These are phyloP conservation scores for Diploptera punctata DNA, from an alignment of 2,888 invertebrate species.

Conservation along the genomic window DNA sequence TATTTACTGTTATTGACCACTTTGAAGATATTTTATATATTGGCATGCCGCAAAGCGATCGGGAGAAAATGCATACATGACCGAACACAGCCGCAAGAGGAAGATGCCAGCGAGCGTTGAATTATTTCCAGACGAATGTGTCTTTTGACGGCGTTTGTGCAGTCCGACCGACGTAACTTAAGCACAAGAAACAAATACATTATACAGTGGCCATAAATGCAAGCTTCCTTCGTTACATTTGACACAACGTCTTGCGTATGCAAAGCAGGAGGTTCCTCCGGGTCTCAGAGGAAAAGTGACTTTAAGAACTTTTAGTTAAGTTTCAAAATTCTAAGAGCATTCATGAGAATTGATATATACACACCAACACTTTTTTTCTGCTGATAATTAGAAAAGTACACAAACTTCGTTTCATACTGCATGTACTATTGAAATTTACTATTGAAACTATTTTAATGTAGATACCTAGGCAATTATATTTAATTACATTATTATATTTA, in stretches of 20 bases:
- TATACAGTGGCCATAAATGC: slow-evolving; percentile 10
- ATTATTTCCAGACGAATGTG: slow-evolving; percentile 3
- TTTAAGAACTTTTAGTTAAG: too few species aligned
- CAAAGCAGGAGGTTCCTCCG: background rate
- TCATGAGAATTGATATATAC: too few species aligned
- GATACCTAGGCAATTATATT: too few species aligned
- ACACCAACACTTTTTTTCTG: too few species aligned
- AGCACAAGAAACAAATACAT: slow-evolving; percentile 6
- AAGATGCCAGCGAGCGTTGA: background rate
- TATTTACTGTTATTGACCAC: too few species aligned
- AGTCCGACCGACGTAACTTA: background rate
- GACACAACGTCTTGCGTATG: background rate
- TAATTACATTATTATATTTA: too few species aligned
- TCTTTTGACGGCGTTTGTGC: background rate
- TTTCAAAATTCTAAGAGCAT: too few species aligned
- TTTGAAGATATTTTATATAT: too few species aligned
- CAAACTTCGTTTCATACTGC: too few species aligned
- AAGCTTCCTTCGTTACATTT: slow-evolving; percentile 1
- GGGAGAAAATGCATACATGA: background rate
- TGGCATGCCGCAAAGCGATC: background rate
- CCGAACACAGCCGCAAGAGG: background rate
- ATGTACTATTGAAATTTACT: too few species aligned
- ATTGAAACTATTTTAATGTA: too few species aligned
- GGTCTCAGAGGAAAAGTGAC: background rate
- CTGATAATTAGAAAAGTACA: too few species aligned